Evolutionary conservation across 1,140 invertebrate species (phyloP).

Genomic region (Drosophila nigrodunni): DNA sequence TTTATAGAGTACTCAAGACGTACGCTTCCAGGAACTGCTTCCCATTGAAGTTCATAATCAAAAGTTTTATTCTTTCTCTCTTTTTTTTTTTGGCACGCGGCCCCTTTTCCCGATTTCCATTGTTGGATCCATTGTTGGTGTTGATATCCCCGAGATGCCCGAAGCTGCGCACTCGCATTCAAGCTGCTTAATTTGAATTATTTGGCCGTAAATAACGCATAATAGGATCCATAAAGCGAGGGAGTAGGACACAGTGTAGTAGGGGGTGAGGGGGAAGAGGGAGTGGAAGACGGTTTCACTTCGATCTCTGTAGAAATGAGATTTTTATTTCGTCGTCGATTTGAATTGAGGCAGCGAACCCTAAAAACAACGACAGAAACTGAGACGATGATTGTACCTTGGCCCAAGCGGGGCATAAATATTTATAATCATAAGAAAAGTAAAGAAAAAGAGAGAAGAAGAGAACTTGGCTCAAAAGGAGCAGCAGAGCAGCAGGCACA

Average conservation of each 20-base stretch:
- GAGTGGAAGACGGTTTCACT: not conserved
- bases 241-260: not conserved
- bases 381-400: not conserved
- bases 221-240: slow-evolving; percentile 46
- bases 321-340: slow-evolving; percentile 69
- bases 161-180: not conserved
- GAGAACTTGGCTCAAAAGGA: slow-evolving; percentile 55
- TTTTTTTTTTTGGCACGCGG: slow-evolving; percentile 64
- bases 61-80: slow-evolving; percentile 43
- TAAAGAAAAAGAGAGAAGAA: slow-evolving; percentile 32
- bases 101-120: slow-evolving; percentile 45
- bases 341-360: slow-evolving; percentile 43
- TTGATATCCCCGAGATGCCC: not conserved
- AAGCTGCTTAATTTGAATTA: slow-evolving; percentile 78
- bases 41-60: slow-evolving; percentile 68
- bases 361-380: slow-evolving; percentile 1
- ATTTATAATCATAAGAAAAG: slow-evolving; percentile 76
- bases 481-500: slow-evolving; percentile 32
- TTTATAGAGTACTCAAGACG: slow-evolving; percentile 11
- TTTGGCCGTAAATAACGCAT: slow-evolving; percentile 81
- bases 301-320: slow-evolving; percentile 54
- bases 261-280: not conserved
- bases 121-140: slow-evolving; percentile 16
- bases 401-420: slow-evolving; percentile 62
- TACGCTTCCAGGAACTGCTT: slow-evolving; percentile 38